A percentile compares a stretch with the other conserved stretches of the same genome.
phyloP scores from a whole-genome alignment of 2,113 vertebrate genomes.

The Antennarius striatus region DNA sequence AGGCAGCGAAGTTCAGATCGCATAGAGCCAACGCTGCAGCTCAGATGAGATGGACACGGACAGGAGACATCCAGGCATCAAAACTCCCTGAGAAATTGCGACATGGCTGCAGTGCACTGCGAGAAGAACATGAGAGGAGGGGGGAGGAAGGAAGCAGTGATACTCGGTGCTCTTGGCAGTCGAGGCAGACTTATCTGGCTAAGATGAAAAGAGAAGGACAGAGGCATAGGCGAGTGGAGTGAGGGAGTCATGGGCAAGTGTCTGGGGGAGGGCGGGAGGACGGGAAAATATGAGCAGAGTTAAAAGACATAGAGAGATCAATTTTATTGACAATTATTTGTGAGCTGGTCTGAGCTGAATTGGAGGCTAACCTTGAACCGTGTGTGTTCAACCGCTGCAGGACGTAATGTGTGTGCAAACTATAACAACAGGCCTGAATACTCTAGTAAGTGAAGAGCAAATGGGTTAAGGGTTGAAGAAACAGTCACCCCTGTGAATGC shows the following conservation, averaged over 20 bases:
- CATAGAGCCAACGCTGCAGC: slow-evolving; percentile 81
- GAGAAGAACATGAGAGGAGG: slow-evolving; percentile 69
- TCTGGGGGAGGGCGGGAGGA: slow-evolving; percentile 27
- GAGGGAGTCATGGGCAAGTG: slow-evolving; percentile 55
- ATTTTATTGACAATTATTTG: slow-evolving; percentile 78
- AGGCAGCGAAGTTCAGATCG: slow-evolving; percentile 91
- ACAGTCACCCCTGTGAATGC: neutral
- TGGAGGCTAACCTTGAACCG: slow-evolving; percentile 69
- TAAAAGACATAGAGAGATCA: slow-evolving; percentile 56
- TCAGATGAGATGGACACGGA: slow-evolving; percentile 84
- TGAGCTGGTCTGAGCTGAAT: slow-evolving; percentile 56
- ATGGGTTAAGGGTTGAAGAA: no score
- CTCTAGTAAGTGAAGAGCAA: slow-evolving; percentile 24
- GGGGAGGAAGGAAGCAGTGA: slow-evolving; percentile 55
- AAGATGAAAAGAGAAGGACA: slow-evolving; percentile 73
- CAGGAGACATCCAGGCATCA: slow-evolving; percentile 95
- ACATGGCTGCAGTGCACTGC: slow-evolving; percentile 75
- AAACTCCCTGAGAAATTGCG: slow-evolving; percentile 80
- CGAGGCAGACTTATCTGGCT: slow-evolving; percentile 70
- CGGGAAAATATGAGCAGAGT: slow-evolving; percentile 52
- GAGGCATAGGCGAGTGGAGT: slow-evolving; percentile 60
- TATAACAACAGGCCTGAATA: slow-evolving; percentile 31
- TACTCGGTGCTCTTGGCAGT: slow-evolving; percentile 75
- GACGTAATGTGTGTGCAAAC: slow-evolving; percentile 23
- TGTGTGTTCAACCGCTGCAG: slow-evolving; percentile 52